These are phyloP conservation scores for Drosophila hydei DNA, from an alignment of 1,140 invertebrate genomes.

Conservation along the genomic window DNA sequence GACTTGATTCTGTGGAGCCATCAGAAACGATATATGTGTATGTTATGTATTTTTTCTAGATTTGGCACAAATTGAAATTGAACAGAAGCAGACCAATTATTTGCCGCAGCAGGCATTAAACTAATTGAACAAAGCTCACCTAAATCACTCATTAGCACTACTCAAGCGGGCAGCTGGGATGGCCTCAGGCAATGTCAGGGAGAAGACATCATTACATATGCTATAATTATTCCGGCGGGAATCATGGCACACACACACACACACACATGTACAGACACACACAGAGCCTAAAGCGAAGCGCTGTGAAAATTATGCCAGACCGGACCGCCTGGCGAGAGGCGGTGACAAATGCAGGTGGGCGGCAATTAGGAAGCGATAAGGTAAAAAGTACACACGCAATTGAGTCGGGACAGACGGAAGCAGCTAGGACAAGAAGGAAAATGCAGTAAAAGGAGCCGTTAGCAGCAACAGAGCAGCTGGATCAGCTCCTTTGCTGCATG, in stretches of 20 bases:
- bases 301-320: constrained; percentile 43
- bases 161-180: constrained; percentile 42
- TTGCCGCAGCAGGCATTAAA: constrained; percentile 43
- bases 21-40: too few relatives aligned
- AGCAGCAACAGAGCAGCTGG: not conserved
- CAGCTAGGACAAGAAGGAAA: constrained; percentile 42
- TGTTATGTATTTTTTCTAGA: too few relatives aligned
- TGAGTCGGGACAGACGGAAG: constrained; percentile 22
- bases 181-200: constrained; percentile 53
- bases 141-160: constrained; percentile 52
- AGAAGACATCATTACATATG: constrained; percentile 34
- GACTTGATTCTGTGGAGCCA: too few relatives aligned
- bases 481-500: constrained; percentile 49
- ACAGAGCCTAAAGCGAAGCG: constrained; percentile 31
- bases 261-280: constrained; percentile 15
- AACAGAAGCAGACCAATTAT: constrained; percentile 47
- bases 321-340: constrained; percentile 29
- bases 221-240: constrained; percentile 80
- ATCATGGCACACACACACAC: constrained; percentile 43
- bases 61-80: too few relatives aligned
- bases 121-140: constrained; percentile 72
- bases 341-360: constrained; percentile 22
- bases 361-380: constrained; percentile 77
- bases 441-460: constrained; percentile 53
- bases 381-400: constrained; percentile 54